phyloP scores from a whole-genome alignment of 2,888 invertebrate genomes.

The Brachypalpus laphriformis region DNA sequence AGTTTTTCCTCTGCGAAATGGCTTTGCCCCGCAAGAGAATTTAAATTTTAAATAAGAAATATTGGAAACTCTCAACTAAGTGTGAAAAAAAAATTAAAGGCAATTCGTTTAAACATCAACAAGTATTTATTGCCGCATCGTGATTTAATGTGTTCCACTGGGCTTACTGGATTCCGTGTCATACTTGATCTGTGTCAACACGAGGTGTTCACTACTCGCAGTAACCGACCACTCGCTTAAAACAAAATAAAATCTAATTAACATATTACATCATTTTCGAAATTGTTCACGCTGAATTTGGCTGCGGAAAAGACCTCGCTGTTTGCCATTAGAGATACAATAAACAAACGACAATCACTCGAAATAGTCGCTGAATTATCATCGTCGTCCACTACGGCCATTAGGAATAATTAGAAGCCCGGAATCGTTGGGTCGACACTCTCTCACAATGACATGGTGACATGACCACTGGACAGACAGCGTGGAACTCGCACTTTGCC shows the following conservation, averaged over 20 bases:
- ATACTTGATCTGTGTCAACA: conserved; percentile 31
- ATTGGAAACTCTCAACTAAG: neutral
- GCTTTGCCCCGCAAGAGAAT: neutral
- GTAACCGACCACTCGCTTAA: neutral
- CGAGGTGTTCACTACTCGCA: neutral
- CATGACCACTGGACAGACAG: conserved; percentile 4
- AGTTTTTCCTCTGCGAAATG: neutral
- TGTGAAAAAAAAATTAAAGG: conserved; percentile 22
- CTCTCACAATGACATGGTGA: conserved; percentile 17
- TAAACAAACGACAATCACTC: conserved; percentile 21
- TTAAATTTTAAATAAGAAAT: conserved; percentile 10
- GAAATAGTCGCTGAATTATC: conserved; percentile 2
- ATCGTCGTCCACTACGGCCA: conserved; percentile 21
- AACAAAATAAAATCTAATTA: conserved; percentile 11
- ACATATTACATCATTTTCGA: conserved; percentile 34
- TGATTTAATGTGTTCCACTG: conserved; percentile 41
- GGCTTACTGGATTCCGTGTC: conserved; percentile 18
- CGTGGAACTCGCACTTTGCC: conserved; percentile 16
- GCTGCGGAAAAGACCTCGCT: neutral
- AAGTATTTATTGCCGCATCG: conserved; percentile 33
- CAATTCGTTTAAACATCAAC: conserved; percentile 34
- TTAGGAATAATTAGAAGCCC: conserved; percentile 47
- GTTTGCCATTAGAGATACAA: conserved; percentile 14
- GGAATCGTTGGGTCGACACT: conserved; percentile 38
- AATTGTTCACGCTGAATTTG: conserved; percentile 12